Evolutionary conservation across 2,888 invertebrate species (phyloP).

Genomic region (Cosmia trapezina): DNA sequence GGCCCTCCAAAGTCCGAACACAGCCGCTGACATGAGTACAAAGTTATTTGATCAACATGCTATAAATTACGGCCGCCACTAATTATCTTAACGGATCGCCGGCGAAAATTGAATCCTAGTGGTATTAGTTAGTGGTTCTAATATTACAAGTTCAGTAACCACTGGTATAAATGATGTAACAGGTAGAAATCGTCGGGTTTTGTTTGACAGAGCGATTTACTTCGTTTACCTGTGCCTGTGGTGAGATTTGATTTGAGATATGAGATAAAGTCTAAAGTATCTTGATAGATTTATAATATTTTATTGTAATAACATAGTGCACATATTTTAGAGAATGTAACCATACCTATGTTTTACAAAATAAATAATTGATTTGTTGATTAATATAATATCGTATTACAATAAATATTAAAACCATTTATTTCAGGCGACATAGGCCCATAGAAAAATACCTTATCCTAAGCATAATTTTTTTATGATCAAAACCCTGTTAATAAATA

Average conservation of each 20-base stretch:
- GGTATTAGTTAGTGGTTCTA: slow-evolving; percentile 12
- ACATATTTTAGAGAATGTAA: no score
- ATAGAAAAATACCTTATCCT: no score
- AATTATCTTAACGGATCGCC: slow-evolving; percentile 52
- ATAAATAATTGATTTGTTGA: no score
- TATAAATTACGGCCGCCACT: slow-evolving; percentile 53
- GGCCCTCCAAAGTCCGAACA: slow-evolving; percentile 30
- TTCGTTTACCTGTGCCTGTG: not conserved
- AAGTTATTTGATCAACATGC: slow-evolving; percentile 61
- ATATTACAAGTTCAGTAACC: not conserved
- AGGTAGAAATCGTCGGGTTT: not conserved
- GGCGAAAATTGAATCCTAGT: slow-evolving; percentile 44
- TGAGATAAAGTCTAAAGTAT: not conserved
- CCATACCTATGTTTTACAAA: no score
- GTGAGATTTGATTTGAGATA: not conserved
- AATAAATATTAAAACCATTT: no score
- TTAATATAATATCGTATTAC: no score
- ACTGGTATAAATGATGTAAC: not conserved
- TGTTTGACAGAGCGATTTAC: no score
- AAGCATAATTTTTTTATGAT: no score
- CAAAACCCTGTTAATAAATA: no score
- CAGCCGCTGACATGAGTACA: slow-evolving; percentile 52
- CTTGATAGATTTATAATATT: not conserved
- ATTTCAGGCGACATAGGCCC: no score
- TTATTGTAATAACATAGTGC: not conserved